Conservation (phyloP, 2,797 vertebrate genomes). For the Tinamus major region DNA sequence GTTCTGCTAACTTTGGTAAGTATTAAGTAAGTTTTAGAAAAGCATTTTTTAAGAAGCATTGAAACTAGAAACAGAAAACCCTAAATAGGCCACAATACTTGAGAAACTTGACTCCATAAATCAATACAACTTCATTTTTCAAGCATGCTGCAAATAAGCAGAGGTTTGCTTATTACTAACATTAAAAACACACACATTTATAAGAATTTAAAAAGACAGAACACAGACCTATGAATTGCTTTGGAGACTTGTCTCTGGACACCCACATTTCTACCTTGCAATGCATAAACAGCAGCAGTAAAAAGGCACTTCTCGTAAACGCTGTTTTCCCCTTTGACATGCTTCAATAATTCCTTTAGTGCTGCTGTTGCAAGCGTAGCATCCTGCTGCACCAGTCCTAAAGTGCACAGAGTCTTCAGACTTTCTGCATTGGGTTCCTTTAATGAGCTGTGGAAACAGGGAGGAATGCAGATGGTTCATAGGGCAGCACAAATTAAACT, state of each 20-base stretch:
- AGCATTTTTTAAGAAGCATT: background rate
- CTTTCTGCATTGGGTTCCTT: slow-evolving; percentile 91
- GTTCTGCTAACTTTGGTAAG: background rate
- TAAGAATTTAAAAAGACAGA: background rate
- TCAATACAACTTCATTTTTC: background rate
- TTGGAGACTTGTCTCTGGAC: slow-evolving; percentile 89
- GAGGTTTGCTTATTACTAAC: background rate
- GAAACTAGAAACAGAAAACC: background rate
- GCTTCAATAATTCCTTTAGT: slow-evolving; percentile 91
- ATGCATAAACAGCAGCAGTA: slow-evolving; percentile 84
- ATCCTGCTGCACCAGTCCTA: slow-evolving; percentile 90
- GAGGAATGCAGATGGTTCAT: background rate
- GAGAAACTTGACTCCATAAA: background rate
- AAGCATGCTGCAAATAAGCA: background rate
- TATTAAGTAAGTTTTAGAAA: too few species aligned
- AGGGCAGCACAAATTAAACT: background rate
- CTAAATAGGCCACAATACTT: background rate
- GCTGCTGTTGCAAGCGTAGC: slow-evolving; percentile 90
- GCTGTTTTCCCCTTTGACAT: slow-evolving; percentile 62
- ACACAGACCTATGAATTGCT: slow-evolving; percentile 90
- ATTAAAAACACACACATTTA: background rate
- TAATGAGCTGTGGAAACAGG: slow-evolving; percentile 85
- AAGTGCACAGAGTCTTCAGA: slow-evolving; percentile 90
- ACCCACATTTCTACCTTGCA: slow-evolving; percentile 86
- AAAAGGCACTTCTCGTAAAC: slow-evolving; percentile 89